phyloP scores from a whole-genome alignment of 2,797 vertebrate species.

The Emys orbicularis region DNA sequence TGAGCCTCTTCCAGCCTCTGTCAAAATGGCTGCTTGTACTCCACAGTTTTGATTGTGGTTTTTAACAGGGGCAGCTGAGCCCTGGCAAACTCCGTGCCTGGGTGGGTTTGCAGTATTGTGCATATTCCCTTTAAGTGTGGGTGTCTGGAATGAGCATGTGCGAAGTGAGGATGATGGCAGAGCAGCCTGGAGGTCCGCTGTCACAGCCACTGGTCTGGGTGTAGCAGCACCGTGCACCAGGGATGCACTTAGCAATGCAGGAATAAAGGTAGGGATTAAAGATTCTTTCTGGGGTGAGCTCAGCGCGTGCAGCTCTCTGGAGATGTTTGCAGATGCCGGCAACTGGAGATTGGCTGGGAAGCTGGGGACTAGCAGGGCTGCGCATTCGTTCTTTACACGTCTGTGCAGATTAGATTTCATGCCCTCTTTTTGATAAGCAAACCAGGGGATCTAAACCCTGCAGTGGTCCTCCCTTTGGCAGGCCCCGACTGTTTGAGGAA shows the following conservation, averaged over 20 bases:
- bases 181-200: not conserved
- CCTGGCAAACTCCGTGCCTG: not conserved
- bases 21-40: not conserved
- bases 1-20: not conserved
- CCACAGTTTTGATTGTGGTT: not conserved
- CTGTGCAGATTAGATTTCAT: not conserved
- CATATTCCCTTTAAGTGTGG: not conserved
- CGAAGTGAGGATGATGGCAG: not conserved
- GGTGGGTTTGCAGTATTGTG: not conserved
- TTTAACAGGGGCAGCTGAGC: not conserved
- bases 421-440: not conserved
- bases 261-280: not conserved
- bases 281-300: not conserved
- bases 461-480: not conserved
- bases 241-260: not conserved
- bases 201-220: not conserved
- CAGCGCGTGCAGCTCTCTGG: no score
- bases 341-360: not conserved
- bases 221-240: not conserved
- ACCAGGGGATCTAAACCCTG: not conserved
- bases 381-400: not conserved
- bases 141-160: not conserved
- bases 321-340: not conserved
- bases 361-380: not conserved
- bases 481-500: not conserved